Evolutionary conservation across 2,113 vertebrate species (phyloP).

Genomic region (Coreoperca whiteheadi): DNA sequence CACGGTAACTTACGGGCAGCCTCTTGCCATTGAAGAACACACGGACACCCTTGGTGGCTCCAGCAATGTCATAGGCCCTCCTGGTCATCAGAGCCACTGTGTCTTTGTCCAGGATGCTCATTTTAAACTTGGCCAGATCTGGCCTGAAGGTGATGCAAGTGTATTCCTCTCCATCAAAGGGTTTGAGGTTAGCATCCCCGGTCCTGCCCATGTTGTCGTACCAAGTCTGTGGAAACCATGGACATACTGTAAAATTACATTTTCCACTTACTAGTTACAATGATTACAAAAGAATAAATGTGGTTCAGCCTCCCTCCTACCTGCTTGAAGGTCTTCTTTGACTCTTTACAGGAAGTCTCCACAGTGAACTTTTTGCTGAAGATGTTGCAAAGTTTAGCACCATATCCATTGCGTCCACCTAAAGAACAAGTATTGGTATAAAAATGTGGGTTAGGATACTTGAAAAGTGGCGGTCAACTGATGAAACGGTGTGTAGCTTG

Average conservation of each 20-base stretch:
- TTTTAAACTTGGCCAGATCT: conserved; percentile 97
- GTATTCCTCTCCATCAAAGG: conserved; percentile 92
- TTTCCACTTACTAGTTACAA: neutral
- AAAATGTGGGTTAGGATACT: neutral
- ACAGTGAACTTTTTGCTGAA: conserved; percentile 98
- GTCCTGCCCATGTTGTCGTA: conserved; percentile 93
- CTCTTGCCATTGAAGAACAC: conserved; percentile 94
- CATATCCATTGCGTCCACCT: conserved; percentile 99
- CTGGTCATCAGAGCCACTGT: conserved; percentile 95
- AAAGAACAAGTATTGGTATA: neutral
- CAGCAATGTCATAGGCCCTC: conserved; percentile 96
- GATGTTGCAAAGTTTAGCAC: conserved; percentile 98
- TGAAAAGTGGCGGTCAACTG: neutral
- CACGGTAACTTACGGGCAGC: conserved; percentile 88
- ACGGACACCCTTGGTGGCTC: conserved; percentile 90
- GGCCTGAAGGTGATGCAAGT: conserved; percentile 97
- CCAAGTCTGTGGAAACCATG: conserved; percentile 88
- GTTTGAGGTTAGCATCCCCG: conserved; percentile 87
- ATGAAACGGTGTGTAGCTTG: neutral
- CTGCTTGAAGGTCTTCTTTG: conserved; percentile 93
- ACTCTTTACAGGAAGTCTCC: conserved; percentile 94
- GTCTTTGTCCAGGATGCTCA: conserved; percentile 93
- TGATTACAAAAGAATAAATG: neutral
- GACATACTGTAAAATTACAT: neutral
- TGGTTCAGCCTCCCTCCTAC: conserved; percentile 63